Evolutionary conservation across 2,113 vertebrate species (phyloP).

Genomic region (Pholis gunnellus): DNA sequence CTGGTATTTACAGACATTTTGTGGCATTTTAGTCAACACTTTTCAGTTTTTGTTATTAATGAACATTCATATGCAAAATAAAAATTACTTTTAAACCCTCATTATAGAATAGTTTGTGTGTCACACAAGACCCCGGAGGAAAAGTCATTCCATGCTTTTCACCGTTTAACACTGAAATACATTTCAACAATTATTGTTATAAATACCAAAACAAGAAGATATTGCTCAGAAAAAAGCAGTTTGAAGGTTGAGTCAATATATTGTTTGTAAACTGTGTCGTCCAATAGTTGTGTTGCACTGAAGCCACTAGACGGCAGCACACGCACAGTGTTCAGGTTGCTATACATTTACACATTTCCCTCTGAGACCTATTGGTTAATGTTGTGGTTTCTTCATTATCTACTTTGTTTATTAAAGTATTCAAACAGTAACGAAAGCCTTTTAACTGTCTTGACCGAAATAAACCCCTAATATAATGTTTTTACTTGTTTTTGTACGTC

Average conservation of each 20-base stretch:
- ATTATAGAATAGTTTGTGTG: background rate
- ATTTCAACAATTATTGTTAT: background rate
- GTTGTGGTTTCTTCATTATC: background rate
- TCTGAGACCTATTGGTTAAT: background rate
- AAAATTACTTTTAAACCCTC: background rate
- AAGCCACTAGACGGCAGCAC: constrained; percentile 62
- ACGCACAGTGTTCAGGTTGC: background rate
- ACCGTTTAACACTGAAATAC: background rate
- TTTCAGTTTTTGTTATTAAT: background rate
- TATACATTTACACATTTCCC: background rate
- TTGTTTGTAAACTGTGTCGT: background rate
- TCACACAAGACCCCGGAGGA: background rate
- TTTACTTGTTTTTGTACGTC: background rate
- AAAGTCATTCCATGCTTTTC: background rate
- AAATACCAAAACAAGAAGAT: background rate
- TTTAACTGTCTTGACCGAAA: background rate
- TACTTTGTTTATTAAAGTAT: background rate
- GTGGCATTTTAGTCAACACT: constrained; percentile 4
- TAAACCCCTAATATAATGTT: background rate
- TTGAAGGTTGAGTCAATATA: background rate
- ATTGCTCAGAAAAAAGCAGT: too few relatives aligned
- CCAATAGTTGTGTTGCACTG: background rate
- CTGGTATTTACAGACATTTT: background rate
- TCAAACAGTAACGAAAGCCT: background rate
- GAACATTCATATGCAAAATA: constrained; percentile 14